A percentile compares a stretch with the other conserved stretches of the same genome.
phyloP scores from a whole-genome alignment of 2,888 invertebrate genomes.

The Theodoxus fluviatilis region DNA sequence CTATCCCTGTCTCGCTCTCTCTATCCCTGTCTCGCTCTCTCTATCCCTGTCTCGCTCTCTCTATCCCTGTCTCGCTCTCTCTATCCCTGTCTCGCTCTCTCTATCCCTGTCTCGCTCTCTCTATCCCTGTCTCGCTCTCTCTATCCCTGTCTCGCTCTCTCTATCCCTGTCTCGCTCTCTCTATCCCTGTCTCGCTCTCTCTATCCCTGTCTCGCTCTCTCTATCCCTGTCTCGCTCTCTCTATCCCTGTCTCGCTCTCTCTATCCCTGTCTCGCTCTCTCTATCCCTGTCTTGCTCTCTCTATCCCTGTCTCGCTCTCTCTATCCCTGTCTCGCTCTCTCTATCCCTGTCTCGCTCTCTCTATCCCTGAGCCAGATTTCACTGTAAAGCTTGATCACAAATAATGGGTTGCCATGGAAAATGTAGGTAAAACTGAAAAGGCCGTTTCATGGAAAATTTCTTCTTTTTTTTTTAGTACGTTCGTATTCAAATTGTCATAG shows the following conservation, averaged over 20 bases:
- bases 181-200: neutral
- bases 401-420: neutral
- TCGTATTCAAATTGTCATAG: too few species aligned
- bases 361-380: neutral
- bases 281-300: neutral
- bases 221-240: neutral
- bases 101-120: neutral
- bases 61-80: conserved; percentile 3
- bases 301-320: neutral
- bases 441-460: too few species aligned
- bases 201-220: too few species aligned
- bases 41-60: neutral
- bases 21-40: conserved; percentile 2
- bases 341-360: neutral
- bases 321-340: neutral
- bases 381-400: neutral
- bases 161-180: neutral
- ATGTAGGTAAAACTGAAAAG: too few species aligned
- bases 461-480: too few species aligned
- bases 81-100: neutral
- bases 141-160: neutral
- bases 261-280: neutral
- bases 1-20: neutral
- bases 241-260: neutral
- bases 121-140: conserved; percentile 1